These are phyloP conservation scores for Rhagologus leucostigma DNA, from an alignment of 2,113 vertebrate species.

Conservation along the genomic window DNA sequence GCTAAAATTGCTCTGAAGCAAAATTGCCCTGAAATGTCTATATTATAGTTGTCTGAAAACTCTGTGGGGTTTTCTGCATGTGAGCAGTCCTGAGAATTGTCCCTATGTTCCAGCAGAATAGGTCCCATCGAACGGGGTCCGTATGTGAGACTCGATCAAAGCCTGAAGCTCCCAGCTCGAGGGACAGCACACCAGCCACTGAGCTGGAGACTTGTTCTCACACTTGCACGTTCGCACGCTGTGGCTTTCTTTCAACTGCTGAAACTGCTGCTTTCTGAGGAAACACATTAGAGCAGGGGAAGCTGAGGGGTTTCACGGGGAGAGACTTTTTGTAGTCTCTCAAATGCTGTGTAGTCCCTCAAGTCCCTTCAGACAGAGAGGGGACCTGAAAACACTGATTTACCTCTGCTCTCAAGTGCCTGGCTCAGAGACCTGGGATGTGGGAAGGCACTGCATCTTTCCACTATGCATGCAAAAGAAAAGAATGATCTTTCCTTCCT, in stretches of 20 bases:
- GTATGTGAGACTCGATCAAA: fast-evolving
- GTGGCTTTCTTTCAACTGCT: background rate
- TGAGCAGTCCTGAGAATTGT: background rate
- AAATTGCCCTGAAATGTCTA: background rate
- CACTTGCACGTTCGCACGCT: background rate
- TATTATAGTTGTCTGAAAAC: background rate
- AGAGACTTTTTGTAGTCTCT: background rate
- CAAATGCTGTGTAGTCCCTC: background rate
- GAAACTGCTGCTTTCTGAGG: background rate
- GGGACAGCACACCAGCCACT: background rate
- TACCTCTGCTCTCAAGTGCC: background rate
- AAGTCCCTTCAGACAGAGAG: background rate
- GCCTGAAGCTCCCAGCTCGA: background rate
- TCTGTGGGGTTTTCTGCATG: background rate
- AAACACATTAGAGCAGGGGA: background rate
- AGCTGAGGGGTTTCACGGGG: background rate
- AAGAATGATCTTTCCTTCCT: background rate
- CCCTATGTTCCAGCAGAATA: background rate
- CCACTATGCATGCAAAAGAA: background rate
- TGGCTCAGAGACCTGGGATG: background rate
- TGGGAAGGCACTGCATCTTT: background rate
- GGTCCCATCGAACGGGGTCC: background rate
- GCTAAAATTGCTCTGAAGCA: background rate
- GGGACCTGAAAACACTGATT: background rate
- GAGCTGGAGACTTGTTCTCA: background rate